Base-by-base conservation (phyloP, 2,797 vertebrate genomes). In the Microctenopoma lineatum region DNA sequence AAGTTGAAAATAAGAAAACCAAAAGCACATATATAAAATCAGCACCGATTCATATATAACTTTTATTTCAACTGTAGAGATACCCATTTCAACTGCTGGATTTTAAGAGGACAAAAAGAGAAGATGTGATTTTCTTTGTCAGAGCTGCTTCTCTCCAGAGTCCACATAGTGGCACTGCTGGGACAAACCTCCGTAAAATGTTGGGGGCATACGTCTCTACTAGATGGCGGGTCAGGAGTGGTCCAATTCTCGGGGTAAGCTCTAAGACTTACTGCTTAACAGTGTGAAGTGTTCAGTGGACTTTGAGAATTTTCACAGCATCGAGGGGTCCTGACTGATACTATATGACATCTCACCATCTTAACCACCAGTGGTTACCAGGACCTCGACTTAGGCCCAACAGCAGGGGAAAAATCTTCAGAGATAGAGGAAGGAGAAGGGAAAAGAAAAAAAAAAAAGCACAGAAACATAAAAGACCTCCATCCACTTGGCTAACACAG, bases 1-100 rank as follows among this genome's bases (percentile, higher is more conserved):
- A 96, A 88, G 95, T 96, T 94, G 93, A 96, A 96, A 96, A 95
- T 95, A 96, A 96, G 94, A 96, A 96, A 96, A 94, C 95, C 95
- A 96, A 97, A 96, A 96, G 95, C 95, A 96, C 96, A 97, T 96
- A 97, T 99, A 99, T 97, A 98, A 99, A 99, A 99, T 97, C 97
- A 99, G 97, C 97, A 98, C 98, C 97, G 96, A 97, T 99, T 95
- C 92, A 94, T 95, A 98, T 99, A 97, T 96, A 96, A 96, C 95
- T 97, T 91, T 98, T 97, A 96, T 97, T 98, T 97, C 96, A 97
- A 99, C 97, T 96, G 96, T 96, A 96, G 95, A 96, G 95, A 97
- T 95, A 91, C 96, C 96, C 96, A 97, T 97, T 95, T 97, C 95
- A 96, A 97, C 96, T 97, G 97, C 96, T 96, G 95, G 96, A 97